Evolutionary conservation across 1,140 invertebrate species (phyloP), one percentile per base, ranked within the genome.

Genomic region (Pentalonia nigronervosa): DNA sequence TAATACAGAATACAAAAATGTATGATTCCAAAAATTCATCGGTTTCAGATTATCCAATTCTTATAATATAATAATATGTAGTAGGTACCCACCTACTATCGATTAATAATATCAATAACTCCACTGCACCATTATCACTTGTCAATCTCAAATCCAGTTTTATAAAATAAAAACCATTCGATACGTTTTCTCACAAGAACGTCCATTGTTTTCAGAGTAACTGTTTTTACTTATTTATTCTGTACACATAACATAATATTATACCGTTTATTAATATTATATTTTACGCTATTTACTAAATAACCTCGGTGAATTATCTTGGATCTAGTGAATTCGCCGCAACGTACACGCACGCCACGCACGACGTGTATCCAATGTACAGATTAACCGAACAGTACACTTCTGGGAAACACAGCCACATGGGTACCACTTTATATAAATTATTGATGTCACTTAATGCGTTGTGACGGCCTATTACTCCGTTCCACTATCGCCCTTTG

Each of bases 381-480:
- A 21, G 53, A 56, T 56, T 41, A 90, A 90, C 34, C 48, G 23
- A 60, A 90, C 89, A 14, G 53, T 53, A 67, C 34, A 83, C n/a
- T 83, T 76, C 60, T 36, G 48, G 7, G 23, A 53, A 56, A 50
- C 25, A 9, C 23, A 14, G 23, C 53, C 30, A 41, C 34, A 36
- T 45, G 36, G 23, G 36, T 84, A 84, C 21, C 36, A 84, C 36
- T 41, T 41, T 60, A 60, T 90, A 83, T 36, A 47, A 91, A 91
- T 91, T 91, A 91, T 91, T 91, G 56, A 91, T 91, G 56, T 91
- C 56, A 76, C 41, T 50, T 67, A 91, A 91, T 91, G 90, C 36
- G 30, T 76, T n/a, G 60, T 76, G 60, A 76, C 30, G 60, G 60
- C 14, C 60, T 76, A 76, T 76, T 76, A 76, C 14, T 14, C n/a